A percentile compares a stretch with the other conserved stretches of the same genome.
phyloP scores from a whole-genome alignment of 2,888 invertebrate species.

The Chloroclystis v-ata region DNA sequence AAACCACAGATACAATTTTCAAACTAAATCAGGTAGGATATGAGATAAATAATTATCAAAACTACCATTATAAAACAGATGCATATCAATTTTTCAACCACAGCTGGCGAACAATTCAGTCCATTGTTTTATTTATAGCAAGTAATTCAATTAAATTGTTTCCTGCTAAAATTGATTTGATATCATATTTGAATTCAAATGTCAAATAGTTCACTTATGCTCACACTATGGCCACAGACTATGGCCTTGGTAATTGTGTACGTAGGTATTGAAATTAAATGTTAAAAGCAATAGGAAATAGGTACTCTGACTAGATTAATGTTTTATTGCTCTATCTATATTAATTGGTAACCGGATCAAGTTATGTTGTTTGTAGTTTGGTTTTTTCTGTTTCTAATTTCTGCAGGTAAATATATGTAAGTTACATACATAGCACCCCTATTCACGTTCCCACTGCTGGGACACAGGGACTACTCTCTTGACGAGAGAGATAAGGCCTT shows the following conservation, averaged over 20 bases:
- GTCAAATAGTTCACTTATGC: constrained; percentile 25
- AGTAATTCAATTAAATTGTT: constrained; percentile 16
- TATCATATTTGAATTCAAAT: constrained; percentile 29
- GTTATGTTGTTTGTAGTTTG: constrained; percentile 9
- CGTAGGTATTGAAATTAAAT: constrained; percentile 31
- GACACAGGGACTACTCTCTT: too few relatives aligned
- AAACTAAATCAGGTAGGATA: too few relatives aligned
- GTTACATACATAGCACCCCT: too few relatives aligned
- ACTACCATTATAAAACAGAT: too few relatives aligned
- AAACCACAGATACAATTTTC: too few relatives aligned
- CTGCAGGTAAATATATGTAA: too few relatives aligned
- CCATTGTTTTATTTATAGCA: constrained; percentile 8
- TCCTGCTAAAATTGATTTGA: constrained; percentile 15
- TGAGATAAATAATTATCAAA: too few relatives aligned
- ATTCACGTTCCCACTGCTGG: too few relatives aligned
- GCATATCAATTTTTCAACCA: too few relatives aligned
- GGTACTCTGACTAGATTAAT: constrained; percentile 35
- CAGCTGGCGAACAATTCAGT: neutral
- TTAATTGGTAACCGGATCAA: constrained; percentile 19
- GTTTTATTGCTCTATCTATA: constrained; percentile 23
- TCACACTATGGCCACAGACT: constrained; percentile 18
- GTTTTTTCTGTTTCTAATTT: too few relatives aligned
- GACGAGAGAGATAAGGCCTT: too few relatives aligned
- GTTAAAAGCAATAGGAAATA: constrained; percentile 48
- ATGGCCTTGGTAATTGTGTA: constrained; percentile 33